Base-by-base conservation (phyloP, 2,113 vertebrate genomes). In the Theristicus caerulescens region DNA sequence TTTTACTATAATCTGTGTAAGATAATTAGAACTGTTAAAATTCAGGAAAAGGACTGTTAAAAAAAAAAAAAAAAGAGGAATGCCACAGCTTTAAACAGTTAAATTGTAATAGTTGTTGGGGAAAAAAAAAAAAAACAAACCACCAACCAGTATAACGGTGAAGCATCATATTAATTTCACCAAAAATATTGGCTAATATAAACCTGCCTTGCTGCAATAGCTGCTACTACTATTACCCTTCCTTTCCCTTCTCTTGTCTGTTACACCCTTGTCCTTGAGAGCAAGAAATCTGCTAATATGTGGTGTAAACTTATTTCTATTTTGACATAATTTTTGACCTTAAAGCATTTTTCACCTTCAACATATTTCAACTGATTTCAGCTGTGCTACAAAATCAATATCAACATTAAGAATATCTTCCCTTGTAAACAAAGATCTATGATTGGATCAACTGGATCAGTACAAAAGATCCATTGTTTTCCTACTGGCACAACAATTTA, bases 231-330 rank as follows among this genome's bases (percentile, higher is more conserved):
- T 42, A 64, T 74, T 93, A 70, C 24, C 29, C 18, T 64, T 93
- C 61, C 77, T 84, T 82, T 76, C 19, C 29, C 14, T 57, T 83
- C 31, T 80, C 72, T 58, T 66, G 52, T 59, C 64, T 67, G 15
- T 79, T 67, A 83, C 16, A 51, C 21, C 38, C 19, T 79, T 82
- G n/a, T 57, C 42, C 69, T 31, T 36, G 34, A 86, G 49, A 87
- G 34, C 36, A 95, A 86, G 77, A 94, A 95, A 95, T 73, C 40
- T 86, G 57, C 42, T 96, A 90, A 85, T 66, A 72, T 26, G 13
- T 29, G 17, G 34, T 67, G 65, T 94, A 96, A 81, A 13, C 22
- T 31, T 86, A 61, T 76, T 92, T 96, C 78, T 79, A 80, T 90
- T 87, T 79, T 7, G 3, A 82, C 78, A 65, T 47, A 3, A 55